These are phyloP conservation scores for Agriotes lineatus DNA, from an alignment of 2,888 invertebrate genomes.

Conservation along the genomic window DNA sequence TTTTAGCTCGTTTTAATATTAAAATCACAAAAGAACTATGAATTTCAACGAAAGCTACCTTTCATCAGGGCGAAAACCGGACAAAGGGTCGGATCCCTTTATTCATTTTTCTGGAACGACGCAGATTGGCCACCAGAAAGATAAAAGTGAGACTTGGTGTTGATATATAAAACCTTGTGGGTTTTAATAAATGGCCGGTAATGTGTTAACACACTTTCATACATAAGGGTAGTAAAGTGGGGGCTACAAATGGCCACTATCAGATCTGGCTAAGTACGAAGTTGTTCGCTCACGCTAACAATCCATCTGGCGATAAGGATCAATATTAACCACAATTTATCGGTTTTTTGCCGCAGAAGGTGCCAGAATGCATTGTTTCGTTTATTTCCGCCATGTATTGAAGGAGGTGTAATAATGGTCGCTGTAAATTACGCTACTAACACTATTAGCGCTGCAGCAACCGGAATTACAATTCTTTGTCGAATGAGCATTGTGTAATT, in stretches of 20 bases:
- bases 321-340: constrained; percentile 24
- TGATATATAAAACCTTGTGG: background rate
- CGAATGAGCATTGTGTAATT: background rate
- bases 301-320: constrained; percentile 31
- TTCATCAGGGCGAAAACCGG: no score
- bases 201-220: background rate
- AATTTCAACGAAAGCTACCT: background rate
- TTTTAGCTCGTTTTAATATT: background rate
- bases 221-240: background rate
- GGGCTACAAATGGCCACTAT: constrained; percentile 4
- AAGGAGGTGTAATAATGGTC: constrained; percentile 15
- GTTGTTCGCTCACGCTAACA: constrained; percentile 43
- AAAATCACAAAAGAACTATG: background rate
- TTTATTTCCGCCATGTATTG: constrained; percentile 5
- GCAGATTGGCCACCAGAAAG: no score
- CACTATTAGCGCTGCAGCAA: constrained; percentile 3
- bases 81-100: no score
- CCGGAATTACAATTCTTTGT: constrained; percentile 24
- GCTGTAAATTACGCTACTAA: constrained; percentile 17
- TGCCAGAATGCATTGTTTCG: constrained; percentile 21
- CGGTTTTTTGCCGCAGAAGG: constrained; percentile 25
- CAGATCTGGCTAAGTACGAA: constrained; percentile 32
- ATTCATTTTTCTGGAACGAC: background rate
- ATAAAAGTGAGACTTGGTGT: background rate
- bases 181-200: background rate